A percentile compares a stretch with the other conserved stretches of the same genome.
phyloP scores from a whole-genome alignment of 2,113 vertebrate genomes.

The Todiramphus saurophagus region DNA sequence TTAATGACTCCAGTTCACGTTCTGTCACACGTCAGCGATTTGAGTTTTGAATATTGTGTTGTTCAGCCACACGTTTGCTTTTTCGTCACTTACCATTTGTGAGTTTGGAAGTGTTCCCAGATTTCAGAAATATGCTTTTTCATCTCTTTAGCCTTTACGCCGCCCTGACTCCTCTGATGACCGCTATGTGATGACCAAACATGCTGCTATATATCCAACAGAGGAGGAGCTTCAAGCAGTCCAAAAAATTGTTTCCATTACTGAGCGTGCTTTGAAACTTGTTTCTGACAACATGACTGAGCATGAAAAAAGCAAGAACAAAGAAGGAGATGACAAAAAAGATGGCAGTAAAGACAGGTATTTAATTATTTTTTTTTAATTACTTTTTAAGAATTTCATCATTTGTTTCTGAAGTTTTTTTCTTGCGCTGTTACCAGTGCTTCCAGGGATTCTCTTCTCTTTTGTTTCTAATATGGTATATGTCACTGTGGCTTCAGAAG shows the following conservation, averaged over 20 bases:
- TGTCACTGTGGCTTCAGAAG: background rate
- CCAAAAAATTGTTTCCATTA: slow-evolving; percentile 98
- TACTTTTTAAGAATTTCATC: background rate
- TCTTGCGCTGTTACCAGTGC: background rate
- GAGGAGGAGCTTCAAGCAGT: slow-evolving; percentile 97
- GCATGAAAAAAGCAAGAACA: slow-evolving; percentile 85
- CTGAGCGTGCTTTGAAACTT: slow-evolving; percentile 95
- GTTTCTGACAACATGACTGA: slow-evolving; percentile 96
- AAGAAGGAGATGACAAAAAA: slow-evolving; percentile 91
- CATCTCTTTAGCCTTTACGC: slow-evolving; percentile 82
- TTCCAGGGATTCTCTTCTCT: background rate
- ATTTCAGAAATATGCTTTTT: background rate
- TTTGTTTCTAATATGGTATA: background rate
- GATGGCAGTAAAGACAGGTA: slow-evolving; percentile 89
- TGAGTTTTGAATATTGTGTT: background rate
- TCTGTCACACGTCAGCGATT: background rate
- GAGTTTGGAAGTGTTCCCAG: background rate
- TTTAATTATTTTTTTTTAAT: background rate
- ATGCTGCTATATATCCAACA: slow-evolving; percentile 94
- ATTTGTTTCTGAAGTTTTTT: background rate
- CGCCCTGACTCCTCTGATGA: slow-evolving; percentile 97
- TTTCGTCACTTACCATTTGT: background rate
- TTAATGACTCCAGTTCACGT: background rate
- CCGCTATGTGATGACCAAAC: slow-evolving; percentile 97
- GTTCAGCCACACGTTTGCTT: background rate